Conservation (phyloP, 2,113 vertebrate species). For the Varanus komodoensis region DNA sequence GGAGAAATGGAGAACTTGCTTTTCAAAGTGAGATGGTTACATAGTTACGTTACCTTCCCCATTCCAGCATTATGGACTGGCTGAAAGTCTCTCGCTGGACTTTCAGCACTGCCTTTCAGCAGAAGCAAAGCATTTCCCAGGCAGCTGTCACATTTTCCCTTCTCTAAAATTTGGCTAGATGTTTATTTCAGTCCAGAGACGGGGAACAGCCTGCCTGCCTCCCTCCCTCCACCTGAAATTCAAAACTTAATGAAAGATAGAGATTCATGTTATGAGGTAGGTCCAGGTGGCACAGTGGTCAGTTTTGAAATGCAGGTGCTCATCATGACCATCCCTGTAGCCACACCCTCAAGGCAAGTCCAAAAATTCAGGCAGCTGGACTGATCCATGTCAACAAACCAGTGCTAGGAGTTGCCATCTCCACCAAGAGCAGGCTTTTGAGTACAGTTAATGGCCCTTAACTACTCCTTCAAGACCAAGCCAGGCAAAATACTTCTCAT, state of each 20-base stretch:
- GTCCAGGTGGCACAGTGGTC: neutral
- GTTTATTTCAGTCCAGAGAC: neutral
- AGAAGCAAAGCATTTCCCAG: neutral
- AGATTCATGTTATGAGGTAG: neutral
- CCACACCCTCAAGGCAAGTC: neutral
- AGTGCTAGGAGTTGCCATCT: no score
- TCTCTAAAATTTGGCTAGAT: neutral
- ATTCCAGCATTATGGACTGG: neutral
- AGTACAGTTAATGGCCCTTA: no score
- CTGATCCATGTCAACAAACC: no score
- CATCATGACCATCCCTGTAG: no score
- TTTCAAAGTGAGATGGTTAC: neutral
- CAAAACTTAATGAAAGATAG: neutral
- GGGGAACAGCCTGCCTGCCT: neutral
- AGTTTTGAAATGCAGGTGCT: no score
- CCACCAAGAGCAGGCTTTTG: no score
- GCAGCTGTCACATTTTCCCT: neutral
- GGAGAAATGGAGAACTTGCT: neutral
- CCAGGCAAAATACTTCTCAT: no score
- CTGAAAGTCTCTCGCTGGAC: neutral
- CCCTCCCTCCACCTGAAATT: neutral
- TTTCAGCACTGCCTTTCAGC: neutral
- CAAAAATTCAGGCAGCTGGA: neutral
- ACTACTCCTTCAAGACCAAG: no score
- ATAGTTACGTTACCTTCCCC: neutral